These are phyloP conservation scores for Drosophila differens DNA, from an alignment of 2,888 invertebrate species.

Conservation along the genomic window DNA sequence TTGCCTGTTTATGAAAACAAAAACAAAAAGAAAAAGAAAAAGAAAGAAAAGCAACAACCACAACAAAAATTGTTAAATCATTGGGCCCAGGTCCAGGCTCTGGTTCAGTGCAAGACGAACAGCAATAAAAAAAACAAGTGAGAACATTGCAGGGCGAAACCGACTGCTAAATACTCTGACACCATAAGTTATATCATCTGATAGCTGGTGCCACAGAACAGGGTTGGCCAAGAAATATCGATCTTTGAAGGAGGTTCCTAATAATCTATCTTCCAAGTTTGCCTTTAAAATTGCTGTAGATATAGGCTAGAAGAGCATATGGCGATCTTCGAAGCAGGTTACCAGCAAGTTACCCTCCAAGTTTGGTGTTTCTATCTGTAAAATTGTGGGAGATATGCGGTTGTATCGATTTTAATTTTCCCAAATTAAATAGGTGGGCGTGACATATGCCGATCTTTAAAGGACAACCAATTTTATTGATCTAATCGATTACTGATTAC, in stretches of 20 bases:
- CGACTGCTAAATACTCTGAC: neutral
- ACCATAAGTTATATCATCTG: neutral
- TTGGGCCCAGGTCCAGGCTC: constrained; percentile 37
- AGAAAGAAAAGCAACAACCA: constrained; percentile 24
- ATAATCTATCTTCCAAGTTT: neutral
- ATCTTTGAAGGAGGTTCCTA: neutral
- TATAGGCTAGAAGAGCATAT: too few relatives aligned
- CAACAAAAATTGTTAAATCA: constrained; percentile 55
- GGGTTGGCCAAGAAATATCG: neutral
- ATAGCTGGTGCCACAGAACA: neutral
- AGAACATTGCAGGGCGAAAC: neutral
- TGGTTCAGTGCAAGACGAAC: neutral
- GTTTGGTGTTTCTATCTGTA: neutral
- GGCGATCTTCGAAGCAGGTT: too few relatives aligned
- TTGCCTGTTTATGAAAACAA: constrained; percentile 29
- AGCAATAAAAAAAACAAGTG: constrained; percentile 9
- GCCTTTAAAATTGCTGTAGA: neutral
- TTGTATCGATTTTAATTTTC: too few relatives aligned
- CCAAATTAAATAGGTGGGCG: too few relatives aligned
- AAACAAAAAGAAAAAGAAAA: neutral
- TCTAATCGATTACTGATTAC: too few relatives aligned
- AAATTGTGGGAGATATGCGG: neutral
- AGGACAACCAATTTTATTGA: too few relatives aligned
- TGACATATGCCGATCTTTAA: too few relatives aligned
- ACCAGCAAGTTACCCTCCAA: neutral